These are phyloP conservation scores for Zingel zingel DNA, from an alignment of 2,113 vertebrate genomes.

Conservation along the genomic window DNA sequence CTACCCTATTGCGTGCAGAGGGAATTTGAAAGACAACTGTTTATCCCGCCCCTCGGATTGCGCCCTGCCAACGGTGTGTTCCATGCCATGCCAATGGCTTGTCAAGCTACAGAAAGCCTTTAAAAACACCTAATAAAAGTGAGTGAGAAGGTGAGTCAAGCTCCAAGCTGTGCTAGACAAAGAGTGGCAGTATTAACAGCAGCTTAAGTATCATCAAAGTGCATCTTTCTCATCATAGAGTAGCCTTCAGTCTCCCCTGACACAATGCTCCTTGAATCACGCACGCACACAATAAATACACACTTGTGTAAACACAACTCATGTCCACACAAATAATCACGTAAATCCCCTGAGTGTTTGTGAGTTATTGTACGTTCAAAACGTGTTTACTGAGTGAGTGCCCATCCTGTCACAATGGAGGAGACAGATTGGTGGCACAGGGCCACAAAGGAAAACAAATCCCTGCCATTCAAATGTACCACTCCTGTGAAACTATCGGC, in stretches of 20 bases:
- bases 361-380: constrained; percentile 9
- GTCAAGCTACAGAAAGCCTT: no score
- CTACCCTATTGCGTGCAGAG: no score
- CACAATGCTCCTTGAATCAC: constrained; percentile 1
- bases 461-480: constrained; percentile 34
- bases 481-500: constrained; percentile 16
- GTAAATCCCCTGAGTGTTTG: constrained; percentile 2
- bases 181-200: constrained; percentile 11
- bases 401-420: constrained; percentile 14
- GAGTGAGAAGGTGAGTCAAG: constrained; percentile 14
- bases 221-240: not conserved
- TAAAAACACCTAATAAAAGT: not conserved
- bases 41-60: no score
- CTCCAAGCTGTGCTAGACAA: constrained; percentile 15
- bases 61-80: no score
- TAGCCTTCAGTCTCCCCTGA: constrained; percentile 9
- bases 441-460: constrained; percentile 59
- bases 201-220: constrained; percentile 13
- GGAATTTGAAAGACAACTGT: no score
- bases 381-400: constrained; percentile 32
- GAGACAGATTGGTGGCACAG: constrained; percentile 19
- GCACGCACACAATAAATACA: constrained; percentile 5
- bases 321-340: not conserved
- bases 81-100: no score
- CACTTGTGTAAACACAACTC: constrained; percentile 4